Evolutionary conservation across 2,888 invertebrate species (phyloP).

Genomic region (Bimastos eiseni): DNA sequence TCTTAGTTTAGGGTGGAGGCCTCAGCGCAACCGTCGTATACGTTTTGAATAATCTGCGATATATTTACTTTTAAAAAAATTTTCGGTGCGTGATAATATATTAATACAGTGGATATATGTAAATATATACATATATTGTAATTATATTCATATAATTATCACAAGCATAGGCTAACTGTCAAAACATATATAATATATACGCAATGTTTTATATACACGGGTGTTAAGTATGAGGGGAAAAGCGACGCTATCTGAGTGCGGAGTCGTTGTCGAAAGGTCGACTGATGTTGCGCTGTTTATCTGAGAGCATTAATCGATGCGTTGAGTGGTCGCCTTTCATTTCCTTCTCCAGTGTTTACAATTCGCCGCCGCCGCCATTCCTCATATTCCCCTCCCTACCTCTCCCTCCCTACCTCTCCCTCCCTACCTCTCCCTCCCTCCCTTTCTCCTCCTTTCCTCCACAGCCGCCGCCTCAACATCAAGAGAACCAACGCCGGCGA

Average conservation of each 20-base stretch:
- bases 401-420: not conserved
- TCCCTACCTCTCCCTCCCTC: not conserved
- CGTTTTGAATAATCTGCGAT: not conserved
- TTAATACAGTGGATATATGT: not conserved
- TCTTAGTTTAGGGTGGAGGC: not conserved
- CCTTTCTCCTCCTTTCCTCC: not conserved
- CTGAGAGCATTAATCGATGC: slow-evolving; percentile 6
- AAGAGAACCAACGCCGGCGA: slow-evolving; percentile 20
- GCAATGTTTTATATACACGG: not conserved
- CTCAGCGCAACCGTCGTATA: not conserved
- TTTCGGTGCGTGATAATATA: not conserved
- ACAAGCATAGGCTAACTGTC: not conserved
- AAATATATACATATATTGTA: not conserved
- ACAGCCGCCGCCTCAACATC: not conserved
- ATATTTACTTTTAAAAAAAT: not conserved
- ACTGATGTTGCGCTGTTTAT: slow-evolving; percentile 13
- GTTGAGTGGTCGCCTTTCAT: slow-evolving; percentile 7
- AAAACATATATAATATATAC: not conserved
- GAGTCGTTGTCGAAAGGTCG: not conserved
- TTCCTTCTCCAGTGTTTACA: not conserved
- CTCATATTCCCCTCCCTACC: no score
- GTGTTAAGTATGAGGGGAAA: not conserved
- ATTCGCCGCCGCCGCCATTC: not conserved
- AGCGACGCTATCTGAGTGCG: not conserved
- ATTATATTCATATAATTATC: no score